Conservation (phyloP, 2,113 vertebrate species). For the Psophia crepitans region DNA sequence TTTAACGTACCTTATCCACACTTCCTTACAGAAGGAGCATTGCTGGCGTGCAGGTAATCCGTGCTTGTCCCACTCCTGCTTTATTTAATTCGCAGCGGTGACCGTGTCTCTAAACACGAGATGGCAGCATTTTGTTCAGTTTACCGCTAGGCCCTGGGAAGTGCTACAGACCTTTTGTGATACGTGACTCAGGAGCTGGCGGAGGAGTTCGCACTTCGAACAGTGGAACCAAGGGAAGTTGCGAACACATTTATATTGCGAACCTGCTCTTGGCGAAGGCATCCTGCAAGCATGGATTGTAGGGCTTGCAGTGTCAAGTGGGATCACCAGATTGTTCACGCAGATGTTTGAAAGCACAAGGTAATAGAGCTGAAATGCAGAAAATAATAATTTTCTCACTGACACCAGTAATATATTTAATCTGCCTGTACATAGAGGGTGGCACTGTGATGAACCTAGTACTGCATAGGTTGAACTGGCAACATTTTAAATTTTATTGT, state of each 20-base stretch:
- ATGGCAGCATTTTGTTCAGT: constrained; percentile 12
- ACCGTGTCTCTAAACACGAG: neutral
- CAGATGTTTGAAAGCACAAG: neutral
- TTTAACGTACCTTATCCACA: accelerated
- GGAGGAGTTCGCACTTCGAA: neutral
- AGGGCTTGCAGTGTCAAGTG: neutral
- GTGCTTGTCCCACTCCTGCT: neutral
- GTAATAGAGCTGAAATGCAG: neutral
- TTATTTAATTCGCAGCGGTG: neutral
- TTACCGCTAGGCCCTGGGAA: neutral
- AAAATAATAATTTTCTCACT: neutral
- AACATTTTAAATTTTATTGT: neutral
- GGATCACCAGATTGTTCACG: accelerated
- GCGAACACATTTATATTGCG: neutral
- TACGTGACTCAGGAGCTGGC: neutral
- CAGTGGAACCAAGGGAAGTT: neutral
- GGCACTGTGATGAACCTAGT: neutral
- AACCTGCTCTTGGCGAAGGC: neutral
- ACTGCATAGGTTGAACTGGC: neutral
- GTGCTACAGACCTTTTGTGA: neutral
- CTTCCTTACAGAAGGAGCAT: neutral
- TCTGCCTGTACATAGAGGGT: neutral
- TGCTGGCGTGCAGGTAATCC: neutral
- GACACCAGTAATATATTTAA: neutral
- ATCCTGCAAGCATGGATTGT: neutral